Conservation (phyloP, 2,113 vertebrate genomes). For the Dicerorhinus sumatrensis region DNA sequence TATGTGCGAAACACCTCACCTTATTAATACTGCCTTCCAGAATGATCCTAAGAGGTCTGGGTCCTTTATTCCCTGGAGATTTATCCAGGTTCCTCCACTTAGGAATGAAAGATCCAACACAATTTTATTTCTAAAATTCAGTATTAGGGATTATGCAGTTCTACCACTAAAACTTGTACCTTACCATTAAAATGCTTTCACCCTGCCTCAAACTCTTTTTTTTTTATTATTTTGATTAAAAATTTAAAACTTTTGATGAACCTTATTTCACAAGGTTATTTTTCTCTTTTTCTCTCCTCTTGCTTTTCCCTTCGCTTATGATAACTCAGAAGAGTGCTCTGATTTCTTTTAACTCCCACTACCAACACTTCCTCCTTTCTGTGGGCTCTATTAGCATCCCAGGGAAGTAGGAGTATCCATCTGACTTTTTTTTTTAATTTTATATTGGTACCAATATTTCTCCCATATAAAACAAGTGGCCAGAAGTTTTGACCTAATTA, state of each 20-base stretch:
- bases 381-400: not conserved
- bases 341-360: not conserved
- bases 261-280: not conserved
- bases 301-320: not conserved
- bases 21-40: not conserved
- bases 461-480: not conserved
- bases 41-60: not conserved
- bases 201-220: not conserved
- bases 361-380: not conserved
- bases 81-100: not conserved
- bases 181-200: not conserved
- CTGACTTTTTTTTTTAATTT: not conserved
- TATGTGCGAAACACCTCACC: not conserved
- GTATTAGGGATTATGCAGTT: not conserved
- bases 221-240: not conserved
- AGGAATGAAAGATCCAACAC: not conserved
- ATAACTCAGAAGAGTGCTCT: not conserved
- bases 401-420: not conserved
- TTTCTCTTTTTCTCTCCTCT: not conserved
- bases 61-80: not conserved
- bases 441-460: not conserved
- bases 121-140: not conserved
- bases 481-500: constrained; percentile 23
- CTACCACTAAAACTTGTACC: not conserved
- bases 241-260: not conserved